Evolutionary conservation across 2,888 invertebrate genomes (phyloP).

Genomic region (Eustalomyia histrio): DNA sequence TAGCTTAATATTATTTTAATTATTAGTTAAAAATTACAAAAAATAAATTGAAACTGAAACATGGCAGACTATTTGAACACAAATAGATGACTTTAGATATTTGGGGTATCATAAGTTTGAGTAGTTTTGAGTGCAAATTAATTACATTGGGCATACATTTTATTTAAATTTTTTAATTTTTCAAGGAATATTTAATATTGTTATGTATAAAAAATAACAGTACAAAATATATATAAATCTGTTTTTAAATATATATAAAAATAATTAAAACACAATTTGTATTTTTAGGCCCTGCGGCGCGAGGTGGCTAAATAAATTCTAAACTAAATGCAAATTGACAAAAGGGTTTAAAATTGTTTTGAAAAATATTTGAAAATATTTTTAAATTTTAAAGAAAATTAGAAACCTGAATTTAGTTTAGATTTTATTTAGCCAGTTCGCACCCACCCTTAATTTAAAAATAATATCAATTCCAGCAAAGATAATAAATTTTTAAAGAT

Average conservation of each 20-base stretch:
- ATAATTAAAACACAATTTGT: not conserved
- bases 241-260: constrained; percentile 10
- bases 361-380: too few relatives aligned
- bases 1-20: constrained; percentile 30
- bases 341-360: too few relatives aligned
- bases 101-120: constrained; percentile 9
- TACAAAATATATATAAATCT: constrained; percentile 16
- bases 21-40: constrained; percentile 17
- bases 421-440: too few relatives aligned
- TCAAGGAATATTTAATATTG: constrained; percentile 23
- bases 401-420: too few relatives aligned
- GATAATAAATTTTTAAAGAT: not conserved
- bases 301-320: too few relatives aligned
- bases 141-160: constrained; percentile 12
- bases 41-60: constrained; percentile 25
- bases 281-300: too few relatives aligned
- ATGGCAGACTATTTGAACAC: constrained; percentile 63
- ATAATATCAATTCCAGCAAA: not conserved
- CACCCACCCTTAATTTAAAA: too few relatives aligned
- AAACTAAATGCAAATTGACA: too few relatives aligned
- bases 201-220: constrained; percentile 18
- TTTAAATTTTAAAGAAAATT: too few relatives aligned
- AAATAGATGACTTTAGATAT: constrained; percentile 47
- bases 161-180: not conserved
- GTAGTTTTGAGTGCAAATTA: not conserved